phyloP scores from a whole-genome alignment of 53 echinoderm and acorn worm genomes.

The Patiria pectinifera region DNA sequence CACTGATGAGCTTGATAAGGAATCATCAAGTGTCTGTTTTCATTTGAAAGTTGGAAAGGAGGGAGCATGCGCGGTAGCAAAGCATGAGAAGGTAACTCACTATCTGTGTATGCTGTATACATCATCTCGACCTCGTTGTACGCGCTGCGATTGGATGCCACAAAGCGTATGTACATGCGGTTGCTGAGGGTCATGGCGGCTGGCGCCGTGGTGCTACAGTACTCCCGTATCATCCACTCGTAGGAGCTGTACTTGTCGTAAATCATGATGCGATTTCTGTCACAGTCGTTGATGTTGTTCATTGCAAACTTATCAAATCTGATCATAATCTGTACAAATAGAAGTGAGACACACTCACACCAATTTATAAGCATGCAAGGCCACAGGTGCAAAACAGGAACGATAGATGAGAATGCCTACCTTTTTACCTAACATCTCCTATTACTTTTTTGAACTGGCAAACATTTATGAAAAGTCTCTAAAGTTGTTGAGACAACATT shows the following conservation, averaged over 20 bases:
- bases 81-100: slow-evolving; percentile 60
- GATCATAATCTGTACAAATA: slow-evolving; percentile 77
- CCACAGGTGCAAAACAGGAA: too few relatives aligned
- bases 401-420: too few relatives aligned
- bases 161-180: slow-evolving; percentile 79
- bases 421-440: too few relatives aligned
- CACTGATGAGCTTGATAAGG: too few relatives aligned
- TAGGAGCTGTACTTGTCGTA: slow-evolving; percentile 74
- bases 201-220: slow-evolving; percentile 88
- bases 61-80: too few relatives aligned
- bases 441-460: too few relatives aligned
- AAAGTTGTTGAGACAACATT: too few relatives aligned
- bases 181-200: slow-evolving; percentile 82
- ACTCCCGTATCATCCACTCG: slow-evolving; percentile 61
- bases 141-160: slow-evolving; percentile 51
- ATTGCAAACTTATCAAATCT: slow-evolving; percentile 72
- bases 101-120: slow-evolving; percentile 85
- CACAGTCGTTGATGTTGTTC: slow-evolving; percentile 76
- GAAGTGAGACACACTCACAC: neutral
- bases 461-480: too few relatives aligned
- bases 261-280: slow-evolving; percentile 73
- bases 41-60: too few relatives aligned
- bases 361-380: neutral
- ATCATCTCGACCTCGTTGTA: slow-evolving; percentile 71
- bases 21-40: too few relatives aligned